Evolutionary conservation across 2,113 vertebrate genomes (phyloP).

Genomic region (Empidonax traillii): DNA sequence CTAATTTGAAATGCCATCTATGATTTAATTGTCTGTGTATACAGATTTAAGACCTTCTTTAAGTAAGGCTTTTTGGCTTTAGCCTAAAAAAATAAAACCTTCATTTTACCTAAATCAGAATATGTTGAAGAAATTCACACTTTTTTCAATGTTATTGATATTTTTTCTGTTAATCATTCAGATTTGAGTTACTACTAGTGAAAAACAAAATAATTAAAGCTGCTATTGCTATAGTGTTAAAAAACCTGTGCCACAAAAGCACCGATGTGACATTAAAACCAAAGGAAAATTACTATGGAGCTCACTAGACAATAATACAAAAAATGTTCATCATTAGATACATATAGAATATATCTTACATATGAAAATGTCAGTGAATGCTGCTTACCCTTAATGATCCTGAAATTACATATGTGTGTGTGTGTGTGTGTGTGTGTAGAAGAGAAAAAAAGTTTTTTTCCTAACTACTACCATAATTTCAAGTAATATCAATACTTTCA

Average conservation of each 20-base stretch:
- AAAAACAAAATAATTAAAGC: not conserved
- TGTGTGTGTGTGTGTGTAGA: too few species aligned
- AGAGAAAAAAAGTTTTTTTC: not conserved
- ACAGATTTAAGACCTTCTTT: not conserved
- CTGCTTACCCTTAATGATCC: not conserved
- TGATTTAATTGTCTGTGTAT: not conserved
- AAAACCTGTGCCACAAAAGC: not conserved
- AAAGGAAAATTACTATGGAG: not conserved
- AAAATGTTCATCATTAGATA: not conserved
- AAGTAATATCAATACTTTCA: not conserved
- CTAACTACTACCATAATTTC: not conserved
- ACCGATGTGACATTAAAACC: not conserved
- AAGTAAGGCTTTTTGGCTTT: not conserved
- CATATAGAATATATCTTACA: not conserved
- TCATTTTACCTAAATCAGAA: not conserved
- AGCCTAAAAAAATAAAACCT: not conserved
- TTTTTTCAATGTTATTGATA: not conserved
- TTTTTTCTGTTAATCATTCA: not conserved
- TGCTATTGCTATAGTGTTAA: not conserved
- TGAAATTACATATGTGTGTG: not conserved
- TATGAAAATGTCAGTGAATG: not conserved
- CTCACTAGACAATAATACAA: not conserved
- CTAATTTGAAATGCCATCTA: not conserved
- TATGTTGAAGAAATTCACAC: not conserved
- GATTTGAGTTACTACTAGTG: not conserved